Percentiles rank a stretch among this genome's conserved stretches.
Conservation (phyloP, 2,888 invertebrate species). For the Leptinotarsa peninsularis region DNA sequence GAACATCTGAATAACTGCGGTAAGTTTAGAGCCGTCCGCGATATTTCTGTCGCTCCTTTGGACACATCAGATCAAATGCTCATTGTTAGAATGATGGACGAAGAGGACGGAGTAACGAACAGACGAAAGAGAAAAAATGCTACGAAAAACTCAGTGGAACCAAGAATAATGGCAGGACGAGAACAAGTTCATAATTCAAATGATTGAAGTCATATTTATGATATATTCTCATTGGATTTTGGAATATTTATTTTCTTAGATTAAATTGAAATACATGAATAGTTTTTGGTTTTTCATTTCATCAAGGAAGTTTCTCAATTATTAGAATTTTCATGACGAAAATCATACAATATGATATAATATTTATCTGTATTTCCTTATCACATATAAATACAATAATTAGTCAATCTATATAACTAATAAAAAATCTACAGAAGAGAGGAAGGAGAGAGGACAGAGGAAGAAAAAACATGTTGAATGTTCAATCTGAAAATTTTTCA, state of each 20-base stretch:
- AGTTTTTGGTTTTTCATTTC: too few species aligned
- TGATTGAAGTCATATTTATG: conserved; percentile 41
- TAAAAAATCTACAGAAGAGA: too few species aligned
- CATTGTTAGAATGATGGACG: conserved; percentile 96
- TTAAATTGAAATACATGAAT: neutral
- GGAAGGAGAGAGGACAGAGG: too few species aligned
- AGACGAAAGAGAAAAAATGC: conserved; percentile 69
- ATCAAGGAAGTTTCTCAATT: too few species aligned
- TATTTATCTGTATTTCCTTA: too few species aligned
- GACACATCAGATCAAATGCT: conserved; percentile 92
- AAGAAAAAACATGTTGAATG: too few species aligned
- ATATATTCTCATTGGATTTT: neutral
- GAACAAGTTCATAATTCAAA: conserved; percentile 66
- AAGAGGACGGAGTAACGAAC: conserved; percentile 87
- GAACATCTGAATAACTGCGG: conserved; percentile 99
- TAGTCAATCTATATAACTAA: too few species aligned
- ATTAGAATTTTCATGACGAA: too few species aligned
- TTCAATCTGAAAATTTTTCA: too few species aligned
- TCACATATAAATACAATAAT: too few species aligned
- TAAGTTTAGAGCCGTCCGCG: conserved; percentile 96
- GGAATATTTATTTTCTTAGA: conserved; percentile 9
- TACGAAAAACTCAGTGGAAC: conserved; percentile 63
- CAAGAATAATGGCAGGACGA: conserved; percentile 56
- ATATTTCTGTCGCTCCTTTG: conserved; percentile 95
- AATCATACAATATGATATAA: too few species aligned